These are phyloP conservation scores for Drosophila paulistorum DNA, from an alignment of 1,140 invertebrate species.

Conservation along the genomic window DNA sequence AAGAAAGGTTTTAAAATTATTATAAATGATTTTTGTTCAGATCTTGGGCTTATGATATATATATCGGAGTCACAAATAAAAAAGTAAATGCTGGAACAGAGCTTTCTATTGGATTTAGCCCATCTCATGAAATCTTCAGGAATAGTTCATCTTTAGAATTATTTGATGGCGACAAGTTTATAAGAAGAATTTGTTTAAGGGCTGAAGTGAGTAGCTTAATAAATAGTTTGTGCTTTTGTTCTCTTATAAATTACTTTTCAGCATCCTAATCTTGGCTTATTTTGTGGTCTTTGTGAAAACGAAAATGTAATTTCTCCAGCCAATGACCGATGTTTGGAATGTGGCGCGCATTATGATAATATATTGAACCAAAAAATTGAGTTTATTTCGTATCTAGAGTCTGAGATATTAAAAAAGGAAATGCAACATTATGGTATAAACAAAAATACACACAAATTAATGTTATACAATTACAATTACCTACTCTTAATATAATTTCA, in stretches of 20 bases:
- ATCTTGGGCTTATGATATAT: conserved; percentile 4
- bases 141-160: background rate
- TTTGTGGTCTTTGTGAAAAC: conserved; percentile 16
- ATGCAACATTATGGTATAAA: conserved; percentile 6
- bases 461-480: background rate
- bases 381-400: conserved; percentile 14
- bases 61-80: conserved; percentile 23
- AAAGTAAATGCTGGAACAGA: conserved; percentile 27
- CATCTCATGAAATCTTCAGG: background rate
- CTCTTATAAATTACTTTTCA: background rate
- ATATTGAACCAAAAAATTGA: background rate
- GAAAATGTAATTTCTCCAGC: conserved; percentile 5
- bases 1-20: no score
- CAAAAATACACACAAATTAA: no score
- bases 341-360: conserved; percentile 9
- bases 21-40: conserved; percentile 11
- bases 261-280: conserved; percentile 11
- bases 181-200: background rate
- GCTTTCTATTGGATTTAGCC: conserved; percentile 24
- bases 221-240: background rate
- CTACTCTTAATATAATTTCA: background rate
- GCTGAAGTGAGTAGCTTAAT: background rate
- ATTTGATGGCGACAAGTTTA: background rate
- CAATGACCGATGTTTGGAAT: conserved; percentile 12
- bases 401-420: conserved; percentile 12